Evolutionary conservation across 2,113 vertebrate genomes (phyloP).

Genomic region (Antennarius striatus): DNA sequence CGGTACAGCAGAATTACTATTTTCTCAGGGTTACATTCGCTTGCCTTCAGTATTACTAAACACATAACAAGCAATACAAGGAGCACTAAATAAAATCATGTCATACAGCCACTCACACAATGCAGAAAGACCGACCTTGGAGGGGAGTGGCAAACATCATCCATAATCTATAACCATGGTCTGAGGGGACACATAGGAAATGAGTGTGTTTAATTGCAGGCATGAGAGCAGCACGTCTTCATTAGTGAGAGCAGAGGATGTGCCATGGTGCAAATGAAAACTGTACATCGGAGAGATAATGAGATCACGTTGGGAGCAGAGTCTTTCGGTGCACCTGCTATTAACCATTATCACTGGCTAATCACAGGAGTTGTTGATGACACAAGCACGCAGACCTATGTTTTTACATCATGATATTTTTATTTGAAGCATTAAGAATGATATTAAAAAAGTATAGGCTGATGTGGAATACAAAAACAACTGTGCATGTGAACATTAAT

Average conservation of each 20-base stretch:
- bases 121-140: conserved; percentile 43
- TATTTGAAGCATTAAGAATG: conserved; percentile 24
- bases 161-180: conserved; percentile 63
- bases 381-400: not conserved
- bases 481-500: conserved; percentile 12
- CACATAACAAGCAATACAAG: conserved; percentile 12
- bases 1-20: too few species aligned
- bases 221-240: conserved; percentile 52
- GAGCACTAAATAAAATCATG: conserved; percentile 33
- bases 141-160: conserved; percentile 51
- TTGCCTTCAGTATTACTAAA: too few species aligned
- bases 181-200: conserved; percentile 63
- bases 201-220: conserved; percentile 62
- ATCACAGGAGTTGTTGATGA: conserved; percentile 7
- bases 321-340: conserved; percentile 6
- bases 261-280: conserved; percentile 24
- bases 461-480: conserved; percentile 26
- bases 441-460: conserved; percentile 15
- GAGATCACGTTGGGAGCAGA: conserved; percentile 41
- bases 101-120: conserved; percentile 25
- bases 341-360: conserved; percentile 29
- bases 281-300: conserved; percentile 36
- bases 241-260: conserved; percentile 49
- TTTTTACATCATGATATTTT: not conserved
- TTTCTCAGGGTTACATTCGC: conserved; percentile 20